Evolutionary conservation across 2,113 vertebrate species (phyloP).

Genomic region (Crotalus tigris): DNA sequence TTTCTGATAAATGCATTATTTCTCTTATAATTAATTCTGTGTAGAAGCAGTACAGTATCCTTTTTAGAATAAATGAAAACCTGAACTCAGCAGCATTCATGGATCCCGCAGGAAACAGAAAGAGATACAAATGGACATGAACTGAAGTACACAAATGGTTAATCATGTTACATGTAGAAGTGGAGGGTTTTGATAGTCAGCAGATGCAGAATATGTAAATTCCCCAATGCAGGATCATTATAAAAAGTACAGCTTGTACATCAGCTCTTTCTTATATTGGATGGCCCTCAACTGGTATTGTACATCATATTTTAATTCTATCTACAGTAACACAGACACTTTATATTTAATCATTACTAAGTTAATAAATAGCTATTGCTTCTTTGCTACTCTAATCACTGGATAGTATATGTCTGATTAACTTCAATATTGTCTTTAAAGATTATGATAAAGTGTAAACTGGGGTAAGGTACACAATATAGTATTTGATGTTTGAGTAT

Average conservation of each 20-base stretch:
- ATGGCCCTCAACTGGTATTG: conserved; percentile 25
- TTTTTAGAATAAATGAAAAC: background rate
- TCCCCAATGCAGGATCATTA: background rate
- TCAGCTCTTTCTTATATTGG: background rate
- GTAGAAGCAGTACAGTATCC: background rate
- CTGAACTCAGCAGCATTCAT: background rate
- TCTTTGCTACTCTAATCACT: conserved; percentile 20
- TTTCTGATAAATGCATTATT: background rate
- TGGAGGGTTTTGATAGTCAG: background rate
- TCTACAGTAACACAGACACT: conserved; percentile 13
- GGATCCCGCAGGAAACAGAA: background rate
- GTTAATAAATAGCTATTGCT: conserved; percentile 38
- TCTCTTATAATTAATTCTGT: background rate
- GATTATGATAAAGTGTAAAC: conserved; percentile 18
- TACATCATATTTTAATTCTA: conserved; percentile 4
- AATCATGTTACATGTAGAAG: background rate
- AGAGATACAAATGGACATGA: background rate
- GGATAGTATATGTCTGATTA: conserved; percentile 25
- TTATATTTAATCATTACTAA: conserved; percentile 10
- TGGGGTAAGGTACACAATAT: background rate
- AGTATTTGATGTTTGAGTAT: background rate
- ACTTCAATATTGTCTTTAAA: conserved; percentile 30
- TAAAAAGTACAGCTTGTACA: background rate
- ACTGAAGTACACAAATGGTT: background rate
- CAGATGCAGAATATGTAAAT: background rate